Evolutionary conservation across 2,888 invertebrate species (phyloP), one percentile per base, ranked within the genome.

Genomic region (Sinhomidia bicolor): DNA sequence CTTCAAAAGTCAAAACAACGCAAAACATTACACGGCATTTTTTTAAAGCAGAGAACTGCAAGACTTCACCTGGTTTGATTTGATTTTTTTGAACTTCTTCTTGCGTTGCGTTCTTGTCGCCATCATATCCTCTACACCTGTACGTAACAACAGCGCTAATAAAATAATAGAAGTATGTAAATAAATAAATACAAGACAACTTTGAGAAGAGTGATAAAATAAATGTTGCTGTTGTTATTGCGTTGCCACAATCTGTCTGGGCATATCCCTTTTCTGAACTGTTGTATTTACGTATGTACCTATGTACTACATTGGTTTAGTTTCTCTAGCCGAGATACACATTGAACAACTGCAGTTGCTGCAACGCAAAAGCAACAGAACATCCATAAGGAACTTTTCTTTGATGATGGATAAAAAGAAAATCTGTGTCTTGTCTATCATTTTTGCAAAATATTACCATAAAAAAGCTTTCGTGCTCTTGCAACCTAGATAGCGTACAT

Each of bases 391-490:
- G 62, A 65, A 65, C 32, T 62, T 29, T 12, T 12, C 62, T 65
- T 65, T 32, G 62, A 65, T 32, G 32, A 32, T 29, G 62, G 17
- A 65, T 65, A 68, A 68, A 68, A 68, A 68, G 41, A 41, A 68
- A 68, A 68, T 68, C 41, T 68, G 68, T 68, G 68, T 20, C 36
- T 32, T 41, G 1, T 65, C n/a, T 68, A 14, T 62, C 62, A 17
- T 17, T 36, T 68, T 41, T 41, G 41, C 68, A 68, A 68, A 68
- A 68, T 68, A 68, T 68, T 68, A 41, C 68, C 68, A 68, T 68
- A 68, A 41, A 68, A 41, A 36, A 41, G 17, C 41, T 68, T 62
- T 68, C 20, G 36, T 68, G 68, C 68, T 41, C 41, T 17, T 41
- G 1, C 41, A 68, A 68, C 68, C 68, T 41, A 68, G 20, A 68